These are phyloP conservation scores for Megalonaias nervosa DNA, from an alignment of 1,140 invertebrate genomes.

Conservation along the genomic window DNA sequence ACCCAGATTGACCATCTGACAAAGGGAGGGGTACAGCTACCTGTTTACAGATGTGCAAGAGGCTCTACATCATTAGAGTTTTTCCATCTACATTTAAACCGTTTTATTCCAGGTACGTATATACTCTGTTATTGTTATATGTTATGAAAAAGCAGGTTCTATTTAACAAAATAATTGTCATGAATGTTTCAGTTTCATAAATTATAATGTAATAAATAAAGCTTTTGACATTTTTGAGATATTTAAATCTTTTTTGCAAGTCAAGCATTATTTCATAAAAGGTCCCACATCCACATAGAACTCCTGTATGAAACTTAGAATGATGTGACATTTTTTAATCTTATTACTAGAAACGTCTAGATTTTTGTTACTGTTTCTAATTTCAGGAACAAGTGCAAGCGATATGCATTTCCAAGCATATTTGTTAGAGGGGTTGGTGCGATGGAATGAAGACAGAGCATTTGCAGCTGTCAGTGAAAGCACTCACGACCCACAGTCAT, in stretches of 20 bases:
- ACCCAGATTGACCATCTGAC: conserved; percentile 11
- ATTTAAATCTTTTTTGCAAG: not conserved
- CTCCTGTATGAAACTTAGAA: not conserved
- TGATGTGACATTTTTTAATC: not conserved
- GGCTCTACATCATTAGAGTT: conserved; percentile 43
- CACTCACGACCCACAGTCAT: conserved; percentile 16
- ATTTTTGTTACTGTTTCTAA: not conserved
- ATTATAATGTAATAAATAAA: not conserved
- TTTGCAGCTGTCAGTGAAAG: not conserved
- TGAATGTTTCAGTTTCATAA: not conserved
- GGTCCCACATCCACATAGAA: not conserved
- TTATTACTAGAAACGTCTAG: not conserved
- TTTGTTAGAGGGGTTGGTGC: conserved; percentile 33
- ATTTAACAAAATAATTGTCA: not conserved
- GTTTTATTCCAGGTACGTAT: conserved; percentile 43
- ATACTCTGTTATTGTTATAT: not conserved
- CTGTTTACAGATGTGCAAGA: conserved; percentile 27
- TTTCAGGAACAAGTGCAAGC: conserved; percentile 36
- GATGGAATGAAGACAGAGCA: conserved; percentile 38
- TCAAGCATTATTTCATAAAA: not conserved
- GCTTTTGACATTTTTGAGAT: not conserved
- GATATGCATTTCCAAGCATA: conserved; percentile 40
- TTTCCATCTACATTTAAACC: conserved; percentile 44
- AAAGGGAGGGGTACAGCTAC: conserved; percentile 22
- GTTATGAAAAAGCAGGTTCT: too few species aligned